Evolutionary conservation across 2,113 vertebrate species (phyloP).

Genomic region (Myotis brandtii): DNA sequence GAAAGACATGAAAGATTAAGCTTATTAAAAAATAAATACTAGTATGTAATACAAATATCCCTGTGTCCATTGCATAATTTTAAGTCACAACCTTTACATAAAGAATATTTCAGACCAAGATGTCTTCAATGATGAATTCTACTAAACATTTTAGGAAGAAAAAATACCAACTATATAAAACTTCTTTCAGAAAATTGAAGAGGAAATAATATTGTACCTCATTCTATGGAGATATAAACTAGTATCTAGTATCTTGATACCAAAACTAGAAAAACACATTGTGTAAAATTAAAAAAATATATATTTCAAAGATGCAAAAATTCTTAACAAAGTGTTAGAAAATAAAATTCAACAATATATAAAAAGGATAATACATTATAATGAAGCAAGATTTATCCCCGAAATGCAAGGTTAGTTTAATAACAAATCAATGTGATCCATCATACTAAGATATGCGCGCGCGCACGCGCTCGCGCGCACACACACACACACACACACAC

Average conservation of each 20-base stretch:
- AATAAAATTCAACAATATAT: not conserved
- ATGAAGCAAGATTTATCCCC: not conserved
- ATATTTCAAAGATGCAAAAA: not conserved
- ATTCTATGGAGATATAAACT: not conserved
- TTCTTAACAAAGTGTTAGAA: not conserved
- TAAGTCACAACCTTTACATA: not conserved
- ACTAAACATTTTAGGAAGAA: not conserved
- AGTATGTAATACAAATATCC: not conserved
- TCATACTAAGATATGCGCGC: not conserved
- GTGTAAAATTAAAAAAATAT: not conserved
- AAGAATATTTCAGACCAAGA: not conserved
- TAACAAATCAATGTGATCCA: not conserved
- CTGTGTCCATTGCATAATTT: not conserved
- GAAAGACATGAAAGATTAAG: not conserved
- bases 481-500: too few species aligned
- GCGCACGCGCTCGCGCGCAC: too few species aligned
- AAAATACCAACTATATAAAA: not conserved
- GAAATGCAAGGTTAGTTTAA: not conserved
- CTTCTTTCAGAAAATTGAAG: not conserved
- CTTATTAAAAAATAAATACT: not conserved
- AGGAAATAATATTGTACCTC: not conserved
- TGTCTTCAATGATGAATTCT: not conserved
- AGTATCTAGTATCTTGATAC: not conserved
- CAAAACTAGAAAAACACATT: not conserved
- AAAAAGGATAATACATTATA: not conserved